Conservation (phyloP, 1,140 invertebrate genomes). For the Drosophila triauraria region DNA sequence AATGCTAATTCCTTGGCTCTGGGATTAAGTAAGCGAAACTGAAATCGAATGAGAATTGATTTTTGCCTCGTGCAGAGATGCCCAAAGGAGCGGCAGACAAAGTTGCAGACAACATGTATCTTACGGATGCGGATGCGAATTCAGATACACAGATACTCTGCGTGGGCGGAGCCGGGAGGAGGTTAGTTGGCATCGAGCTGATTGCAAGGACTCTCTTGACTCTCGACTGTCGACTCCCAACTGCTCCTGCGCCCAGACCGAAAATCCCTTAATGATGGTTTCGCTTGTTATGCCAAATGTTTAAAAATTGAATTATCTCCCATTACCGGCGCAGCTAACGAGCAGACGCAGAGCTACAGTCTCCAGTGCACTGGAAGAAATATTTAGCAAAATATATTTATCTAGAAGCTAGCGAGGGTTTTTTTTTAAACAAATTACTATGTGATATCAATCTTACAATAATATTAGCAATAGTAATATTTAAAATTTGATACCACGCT, state of each 20-base stretch:
- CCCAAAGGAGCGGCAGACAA: constrained; percentile 53
- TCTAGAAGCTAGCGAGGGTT: too few relatives aligned
- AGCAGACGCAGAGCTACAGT: constrained; percentile 45
- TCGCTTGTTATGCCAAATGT: constrained; percentile 85
- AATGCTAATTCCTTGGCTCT: constrained; percentile 69
- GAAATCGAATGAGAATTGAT: constrained; percentile 75
- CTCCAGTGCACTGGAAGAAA: constrained; percentile 13
- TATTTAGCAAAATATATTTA: too few relatives aligned
- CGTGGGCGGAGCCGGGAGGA: constrained; percentile 31
- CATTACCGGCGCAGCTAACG: constrained; percentile 82
- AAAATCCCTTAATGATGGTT: constrained; percentile 85
- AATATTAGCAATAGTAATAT: not conserved
- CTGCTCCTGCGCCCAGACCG: constrained; percentile 47
- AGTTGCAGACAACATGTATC: constrained; percentile 68
- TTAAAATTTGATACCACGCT: too few relatives aligned
- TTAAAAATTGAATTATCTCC: constrained; percentile 85
- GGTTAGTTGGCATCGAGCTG: constrained; percentile 30
- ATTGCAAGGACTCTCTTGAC: constrained; percentile 62
- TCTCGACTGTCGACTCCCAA: constrained; percentile 2
- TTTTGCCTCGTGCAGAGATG: constrained; percentile 33
- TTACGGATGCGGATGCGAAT: constrained; percentile 27
- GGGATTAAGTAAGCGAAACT: constrained; percentile 55
- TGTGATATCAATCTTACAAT: not conserved
- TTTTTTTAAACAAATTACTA: not conserved
- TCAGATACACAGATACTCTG: constrained; percentile 5